Base-by-base conservation (phyloP, 92 coral and sea anemone species). In the Zoanthus gigantus region DNA sequence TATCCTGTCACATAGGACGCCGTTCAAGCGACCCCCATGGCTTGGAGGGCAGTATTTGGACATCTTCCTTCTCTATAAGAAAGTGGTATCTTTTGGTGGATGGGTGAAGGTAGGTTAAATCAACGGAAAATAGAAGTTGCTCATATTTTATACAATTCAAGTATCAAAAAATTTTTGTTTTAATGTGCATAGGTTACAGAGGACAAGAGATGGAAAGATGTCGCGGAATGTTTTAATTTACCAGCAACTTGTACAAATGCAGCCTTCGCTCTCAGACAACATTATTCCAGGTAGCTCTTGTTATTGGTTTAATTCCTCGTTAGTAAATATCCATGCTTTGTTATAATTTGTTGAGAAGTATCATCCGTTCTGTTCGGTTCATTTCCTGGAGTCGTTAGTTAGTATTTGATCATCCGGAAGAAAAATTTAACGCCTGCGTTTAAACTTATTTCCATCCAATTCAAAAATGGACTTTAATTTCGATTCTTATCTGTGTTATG, bases 221-320 rank as follows among this genome's bases (percentile, higher is more conserved):
- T 97, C 16, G 98, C 98, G 29, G 96, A 97, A 74, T 92, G 90
- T 77, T 97, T 97, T 47, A 97, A 97, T 79, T 86, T 97, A 18
- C 99, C 99, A 77, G 89, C 98, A 54, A 97, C 97, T 31, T 97
- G 99, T 85, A 96, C 98, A n/a, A 97, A 97, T 76, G 98, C 99
- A 46, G 99, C 99, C 28, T 97, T 95, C 88, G 99, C 99, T 44
- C 86, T 97, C 34, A 87, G 99, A 81, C 99, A 97, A 32, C 95
- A 95, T 82, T 97, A 97, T 85, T 92, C 98, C 54, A 93, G 99
- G 99, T 94, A 60, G 42, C 88, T 77, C 56, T 34, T 30, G 29
- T 77, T 82, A 58, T 72, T 77, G 76, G 65, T 37, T 45, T 34
- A 34, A 60, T 72, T 32, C 82, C 72, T 46, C 12, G 61, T 76